These are phyloP conservation scores for Tapirus indicus DNA, from an alignment of 2,797 vertebrate genomes.

Conservation along the genomic window DNA sequence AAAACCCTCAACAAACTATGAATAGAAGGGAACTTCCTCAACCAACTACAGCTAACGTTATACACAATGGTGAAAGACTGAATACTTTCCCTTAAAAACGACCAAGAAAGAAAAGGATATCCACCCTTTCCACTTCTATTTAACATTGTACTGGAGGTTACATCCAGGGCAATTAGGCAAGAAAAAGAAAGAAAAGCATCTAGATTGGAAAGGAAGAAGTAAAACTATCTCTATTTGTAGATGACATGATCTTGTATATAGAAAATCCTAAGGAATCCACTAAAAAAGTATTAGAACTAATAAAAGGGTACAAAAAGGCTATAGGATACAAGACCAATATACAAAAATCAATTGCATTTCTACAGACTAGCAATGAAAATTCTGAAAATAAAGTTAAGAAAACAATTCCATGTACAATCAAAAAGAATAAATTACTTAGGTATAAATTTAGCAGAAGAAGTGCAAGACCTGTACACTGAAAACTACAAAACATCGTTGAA, in stretches of 20 bases:
- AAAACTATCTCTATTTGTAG: neutral
- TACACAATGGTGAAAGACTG: neutral
- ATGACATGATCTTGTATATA: neutral
- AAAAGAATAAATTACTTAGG: neutral
- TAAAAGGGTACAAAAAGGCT: neutral
- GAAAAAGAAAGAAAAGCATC: neutral
- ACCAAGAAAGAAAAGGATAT: neutral
- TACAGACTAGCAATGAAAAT: neutral
- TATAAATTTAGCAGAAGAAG: neutral
- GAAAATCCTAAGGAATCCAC: neutral
- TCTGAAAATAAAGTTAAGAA: slow-evolving; percentile 2
- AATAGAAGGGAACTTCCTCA: no score
- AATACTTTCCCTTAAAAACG: neutral
- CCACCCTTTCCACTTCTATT: neutral
- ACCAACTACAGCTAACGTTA: neutral
- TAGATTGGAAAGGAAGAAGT: neutral
- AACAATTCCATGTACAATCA: neutral
- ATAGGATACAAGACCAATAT: neutral
- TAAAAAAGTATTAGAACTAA: neutral
- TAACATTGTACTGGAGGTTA: neutral
- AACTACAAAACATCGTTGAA: neutral
- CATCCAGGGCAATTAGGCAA: neutral
- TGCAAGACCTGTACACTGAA: neutral
- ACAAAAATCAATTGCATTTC: neutral
- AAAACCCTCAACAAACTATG: no score